These are phyloP conservation scores for Pomacea maculata DNA, from an alignment of 1,140 invertebrate species.

Conservation along the genomic window DNA sequence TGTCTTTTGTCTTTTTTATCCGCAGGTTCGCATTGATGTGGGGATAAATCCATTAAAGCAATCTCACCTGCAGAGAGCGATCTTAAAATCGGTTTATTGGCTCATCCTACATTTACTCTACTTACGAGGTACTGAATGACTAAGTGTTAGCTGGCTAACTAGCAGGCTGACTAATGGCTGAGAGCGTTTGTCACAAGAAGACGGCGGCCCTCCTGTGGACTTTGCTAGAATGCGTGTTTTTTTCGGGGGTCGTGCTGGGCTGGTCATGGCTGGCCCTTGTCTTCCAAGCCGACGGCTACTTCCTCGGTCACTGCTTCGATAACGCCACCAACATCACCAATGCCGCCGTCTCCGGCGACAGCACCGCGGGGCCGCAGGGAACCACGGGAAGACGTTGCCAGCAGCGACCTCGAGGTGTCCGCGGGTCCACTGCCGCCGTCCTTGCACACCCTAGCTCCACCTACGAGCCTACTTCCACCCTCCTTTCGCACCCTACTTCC, in stretches of 20 bases:
- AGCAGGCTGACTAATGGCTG: no score
- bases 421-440: background rate
- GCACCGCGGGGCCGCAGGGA: background rate
- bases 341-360: conserved; percentile 6
- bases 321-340: conserved; percentile 15
- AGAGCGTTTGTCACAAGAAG: conserved; percentile 21
- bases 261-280: conserved; percentile 48
- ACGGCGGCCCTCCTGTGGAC: conserved; percentile 40
- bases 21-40: no score
- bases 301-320: conserved; percentile 36
- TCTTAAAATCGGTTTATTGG: no score
- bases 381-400: no score
- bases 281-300: conserved; percentile 41
- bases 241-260: conserved; percentile 49
- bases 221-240: conserved; percentile 49
- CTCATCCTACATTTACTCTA: no score
- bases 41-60: no score
- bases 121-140: no score
- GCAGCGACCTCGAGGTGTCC: no score
- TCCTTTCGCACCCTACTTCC: no score
- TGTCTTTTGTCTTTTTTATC: no score
- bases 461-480: background rate
- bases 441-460: background rate
- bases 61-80: no score
- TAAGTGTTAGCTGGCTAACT: no score